Evolutionary conservation across 2,888 invertebrate genomes (phyloP).

Genomic region (Cheilosia variabilis): DNA sequence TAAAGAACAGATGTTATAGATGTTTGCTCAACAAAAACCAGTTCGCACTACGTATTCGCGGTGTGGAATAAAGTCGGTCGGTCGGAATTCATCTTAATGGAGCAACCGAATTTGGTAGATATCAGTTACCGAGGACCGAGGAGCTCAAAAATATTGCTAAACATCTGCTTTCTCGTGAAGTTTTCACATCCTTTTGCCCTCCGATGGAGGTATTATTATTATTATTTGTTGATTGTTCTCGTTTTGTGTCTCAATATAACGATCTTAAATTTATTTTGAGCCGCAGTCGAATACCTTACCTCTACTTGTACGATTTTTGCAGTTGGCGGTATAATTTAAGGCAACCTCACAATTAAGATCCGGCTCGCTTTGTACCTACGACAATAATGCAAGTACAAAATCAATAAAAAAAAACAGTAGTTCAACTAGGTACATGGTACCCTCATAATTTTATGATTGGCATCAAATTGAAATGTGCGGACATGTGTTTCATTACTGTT

Average conservation of each 20-base stretch:
- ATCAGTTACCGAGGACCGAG: constrained; percentile 51
- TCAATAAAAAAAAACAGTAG: neutral
- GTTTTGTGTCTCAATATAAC: constrained; percentile 18
- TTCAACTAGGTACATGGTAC: neutral
- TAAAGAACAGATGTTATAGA: constrained; percentile 37
- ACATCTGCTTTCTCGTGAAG: constrained; percentile 44
- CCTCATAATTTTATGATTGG: constrained; percentile 45
- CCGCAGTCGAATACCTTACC: constrained; percentile 4
- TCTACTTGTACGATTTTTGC: neutral
- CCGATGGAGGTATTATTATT: neutral
- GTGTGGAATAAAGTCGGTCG: constrained; percentile 1
- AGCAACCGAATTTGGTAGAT: constrained; percentile 25
- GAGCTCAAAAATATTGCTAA: constrained; percentile 43
- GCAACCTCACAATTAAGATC: neutral
- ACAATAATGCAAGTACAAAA: neutral
- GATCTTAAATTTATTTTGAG: constrained; percentile 30
- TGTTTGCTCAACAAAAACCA: constrained; percentile 43
- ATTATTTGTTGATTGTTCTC: neutral
- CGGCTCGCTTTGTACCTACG: neutral
- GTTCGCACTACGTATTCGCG: neutral
- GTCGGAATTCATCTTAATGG: neutral
- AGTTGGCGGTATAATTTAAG: neutral
- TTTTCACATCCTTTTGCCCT: constrained; percentile 32
- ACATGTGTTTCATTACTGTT: neutral
- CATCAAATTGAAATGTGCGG: constrained; percentile 20